phyloP scores from a whole-genome alignment of 2,888 invertebrate genomes.

The Hydropsyche betteni region DNA sequence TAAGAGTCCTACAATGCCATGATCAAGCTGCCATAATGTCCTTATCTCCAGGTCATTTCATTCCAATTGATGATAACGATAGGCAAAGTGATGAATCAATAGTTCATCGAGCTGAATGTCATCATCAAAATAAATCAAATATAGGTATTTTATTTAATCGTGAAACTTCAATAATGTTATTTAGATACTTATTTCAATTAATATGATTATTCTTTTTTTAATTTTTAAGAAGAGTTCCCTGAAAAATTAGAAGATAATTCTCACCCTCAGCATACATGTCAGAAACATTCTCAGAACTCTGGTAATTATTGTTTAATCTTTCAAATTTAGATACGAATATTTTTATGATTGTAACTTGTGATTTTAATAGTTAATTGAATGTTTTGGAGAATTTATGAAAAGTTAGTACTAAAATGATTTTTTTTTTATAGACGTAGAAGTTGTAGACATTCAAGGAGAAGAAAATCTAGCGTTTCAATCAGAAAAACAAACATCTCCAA shows the following conservation, averaged over 20 bases:
- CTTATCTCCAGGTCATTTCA: constrained; percentile 32
- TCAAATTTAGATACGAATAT: too few species aligned
- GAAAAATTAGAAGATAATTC: constrained; percentile 48
- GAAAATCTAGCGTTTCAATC: constrained; percentile 82
- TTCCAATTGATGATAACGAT: constrained; percentile 34
- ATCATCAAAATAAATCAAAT: constrained; percentile 34
- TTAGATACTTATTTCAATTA: neutral
- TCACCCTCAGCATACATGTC: constrained; percentile 47
- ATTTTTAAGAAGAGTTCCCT: constrained; percentile 45
- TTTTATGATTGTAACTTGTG: neutral
- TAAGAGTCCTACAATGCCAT: constrained; percentile 24
- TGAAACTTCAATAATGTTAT: neutral
- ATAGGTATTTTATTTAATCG: neutral
- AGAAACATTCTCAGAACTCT: constrained; percentile 48
- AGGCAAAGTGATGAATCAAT: constrained; percentile 37
- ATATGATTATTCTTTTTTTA: constrained; percentile 3
- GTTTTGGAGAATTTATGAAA: neutral
- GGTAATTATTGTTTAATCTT: constrained; percentile 40
- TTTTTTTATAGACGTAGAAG: constrained; percentile 28
- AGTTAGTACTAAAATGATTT: neutral
- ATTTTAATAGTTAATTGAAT: too few species aligned
- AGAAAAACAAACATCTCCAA: constrained; percentile 69
- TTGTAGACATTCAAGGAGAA: constrained; percentile 70
- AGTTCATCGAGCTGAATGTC: constrained; percentile 36
- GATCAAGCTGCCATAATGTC: constrained; percentile 35